Conservation (phyloP, 2,797 vertebrate species). For the Xenopus petersii region DNA sequence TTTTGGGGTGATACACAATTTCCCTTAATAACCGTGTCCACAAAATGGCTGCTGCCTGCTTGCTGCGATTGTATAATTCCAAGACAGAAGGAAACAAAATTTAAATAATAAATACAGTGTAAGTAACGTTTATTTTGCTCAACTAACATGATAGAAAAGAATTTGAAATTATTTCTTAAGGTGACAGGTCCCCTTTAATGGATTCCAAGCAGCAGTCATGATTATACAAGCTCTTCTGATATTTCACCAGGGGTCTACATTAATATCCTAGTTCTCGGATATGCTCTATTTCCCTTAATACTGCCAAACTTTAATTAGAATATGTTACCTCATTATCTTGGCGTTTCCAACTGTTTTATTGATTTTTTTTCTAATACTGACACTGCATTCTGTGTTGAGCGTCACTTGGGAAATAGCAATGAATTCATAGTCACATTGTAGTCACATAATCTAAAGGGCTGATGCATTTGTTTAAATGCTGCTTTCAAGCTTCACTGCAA, state of each 20-base stretch:
- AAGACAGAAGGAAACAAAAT: no score
- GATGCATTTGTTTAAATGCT: background rate
- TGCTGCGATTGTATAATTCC: no score
- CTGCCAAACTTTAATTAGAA: background rate
- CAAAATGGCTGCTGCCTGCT: no score
- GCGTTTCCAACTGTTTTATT: background rate
- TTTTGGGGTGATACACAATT: no score
- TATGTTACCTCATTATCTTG: background rate
- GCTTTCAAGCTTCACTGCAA: background rate
- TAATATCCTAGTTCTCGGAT: background rate
- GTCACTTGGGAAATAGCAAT: background rate
- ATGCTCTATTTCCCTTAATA: background rate
- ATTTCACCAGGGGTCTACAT: background rate
- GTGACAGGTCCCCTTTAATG: no score
- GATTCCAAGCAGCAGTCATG: no score
- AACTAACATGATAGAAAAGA: no score
- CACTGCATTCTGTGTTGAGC: background rate
- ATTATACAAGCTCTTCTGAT: background rate
- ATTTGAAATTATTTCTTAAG: no score
- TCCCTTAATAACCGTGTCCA: no score
- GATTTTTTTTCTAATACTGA: background rate
- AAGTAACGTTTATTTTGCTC: no score
- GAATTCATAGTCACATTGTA: background rate
- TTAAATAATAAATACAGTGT: no score
- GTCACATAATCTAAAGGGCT: background rate